A percentile compares a stretch with the other conserved stretches of the same genome.
Evolutionary conservation across 1,140 invertebrate genomes (phyloP).

Genomic region (Asbolus verrucosus): DNA sequence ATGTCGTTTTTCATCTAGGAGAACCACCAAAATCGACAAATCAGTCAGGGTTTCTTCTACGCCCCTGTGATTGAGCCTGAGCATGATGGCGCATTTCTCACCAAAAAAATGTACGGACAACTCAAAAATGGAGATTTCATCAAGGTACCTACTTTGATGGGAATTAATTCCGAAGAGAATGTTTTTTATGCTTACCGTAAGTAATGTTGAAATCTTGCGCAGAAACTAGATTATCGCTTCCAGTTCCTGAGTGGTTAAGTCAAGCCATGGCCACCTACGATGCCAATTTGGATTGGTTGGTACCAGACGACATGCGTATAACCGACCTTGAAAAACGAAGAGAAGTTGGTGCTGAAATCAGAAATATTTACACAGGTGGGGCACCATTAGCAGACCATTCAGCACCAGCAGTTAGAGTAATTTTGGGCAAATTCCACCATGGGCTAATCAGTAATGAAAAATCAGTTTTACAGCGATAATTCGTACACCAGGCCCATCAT

Average conservation of each 20-base stretch:
- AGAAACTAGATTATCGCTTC: too few relatives aligned
- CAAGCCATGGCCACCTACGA: background rate
- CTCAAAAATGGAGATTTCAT: constrained; percentile 11
- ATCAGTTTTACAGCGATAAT: constrained; percentile 52
- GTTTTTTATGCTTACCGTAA: background rate
- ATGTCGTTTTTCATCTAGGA: too few relatives aligned
- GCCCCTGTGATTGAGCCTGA: constrained; percentile 11
- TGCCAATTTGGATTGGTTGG: constrained; percentile 9
- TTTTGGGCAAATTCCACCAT: background rate
- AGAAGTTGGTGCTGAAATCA: background rate
- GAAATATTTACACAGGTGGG: constrained; percentile 10
- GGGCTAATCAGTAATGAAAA: constrained; percentile 22
- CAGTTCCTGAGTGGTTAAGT: background rate
- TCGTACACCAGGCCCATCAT: constrained; percentile 40
- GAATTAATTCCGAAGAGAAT: constrained; percentile 32
- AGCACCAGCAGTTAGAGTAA: background rate
- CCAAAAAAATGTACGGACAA: constrained; percentile 10
- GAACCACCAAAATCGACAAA: background rate
- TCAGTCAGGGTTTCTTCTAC: constrained; percentile 8
- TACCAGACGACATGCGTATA: constrained; percentile 3
- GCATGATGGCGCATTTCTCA: constrained; percentile 15
- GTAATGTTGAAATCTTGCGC: background rate
- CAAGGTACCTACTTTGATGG: constrained; percentile 19
- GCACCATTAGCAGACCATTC: background rate
- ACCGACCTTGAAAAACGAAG: background rate